phyloP scores from a whole-genome alignment of 2,113 vertebrate species.

The Pelodiscus sinensis region DNA sequence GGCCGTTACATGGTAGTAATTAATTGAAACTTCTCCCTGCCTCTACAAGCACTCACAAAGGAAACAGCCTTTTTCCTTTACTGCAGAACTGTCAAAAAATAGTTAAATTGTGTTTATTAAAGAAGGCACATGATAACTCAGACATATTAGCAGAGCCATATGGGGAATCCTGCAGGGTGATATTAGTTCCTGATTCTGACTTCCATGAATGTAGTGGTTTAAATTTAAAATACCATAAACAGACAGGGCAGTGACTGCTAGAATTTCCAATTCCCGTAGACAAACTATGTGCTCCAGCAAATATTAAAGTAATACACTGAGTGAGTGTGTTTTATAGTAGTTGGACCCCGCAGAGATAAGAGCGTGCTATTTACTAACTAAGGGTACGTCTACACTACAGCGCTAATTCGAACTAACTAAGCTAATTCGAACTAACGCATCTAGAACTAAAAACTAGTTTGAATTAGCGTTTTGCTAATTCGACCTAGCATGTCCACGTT shows the following conservation, averaged over 20 bases:
- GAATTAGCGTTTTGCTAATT: no score
- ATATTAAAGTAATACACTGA: not conserved
- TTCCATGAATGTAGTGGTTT: not conserved
- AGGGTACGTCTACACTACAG: no score
- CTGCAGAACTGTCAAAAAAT: not conserved
- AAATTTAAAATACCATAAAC: slow-evolving; percentile 24
- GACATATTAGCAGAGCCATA: not conserved
- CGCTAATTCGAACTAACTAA: no score
- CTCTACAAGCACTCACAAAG: not conserved
- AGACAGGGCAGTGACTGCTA: not conserved
- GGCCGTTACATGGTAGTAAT: not conserved
- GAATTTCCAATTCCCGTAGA: slow-evolving; percentile 10
- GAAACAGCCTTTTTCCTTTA: not conserved
- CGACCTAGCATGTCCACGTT: no score
- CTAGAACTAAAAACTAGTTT: no score
- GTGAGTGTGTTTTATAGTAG: not conserved
- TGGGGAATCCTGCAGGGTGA: not conserved
- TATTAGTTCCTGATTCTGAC: not conserved
- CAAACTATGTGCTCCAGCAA: not conserved
- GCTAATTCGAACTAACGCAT: no score
- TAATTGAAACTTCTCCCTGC: not conserved
- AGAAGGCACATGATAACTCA: not conserved
- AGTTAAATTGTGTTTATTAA: not conserved
- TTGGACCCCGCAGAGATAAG: slow-evolving; percentile 27
- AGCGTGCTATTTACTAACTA: slow-evolving; percentile 11